Percentiles rank a stretch among this genome's conserved stretches.
Evolutionary conservation across 2,113 vertebrate genomes (phyloP).

Genomic region (Oxyura jamaicensis): DNA sequence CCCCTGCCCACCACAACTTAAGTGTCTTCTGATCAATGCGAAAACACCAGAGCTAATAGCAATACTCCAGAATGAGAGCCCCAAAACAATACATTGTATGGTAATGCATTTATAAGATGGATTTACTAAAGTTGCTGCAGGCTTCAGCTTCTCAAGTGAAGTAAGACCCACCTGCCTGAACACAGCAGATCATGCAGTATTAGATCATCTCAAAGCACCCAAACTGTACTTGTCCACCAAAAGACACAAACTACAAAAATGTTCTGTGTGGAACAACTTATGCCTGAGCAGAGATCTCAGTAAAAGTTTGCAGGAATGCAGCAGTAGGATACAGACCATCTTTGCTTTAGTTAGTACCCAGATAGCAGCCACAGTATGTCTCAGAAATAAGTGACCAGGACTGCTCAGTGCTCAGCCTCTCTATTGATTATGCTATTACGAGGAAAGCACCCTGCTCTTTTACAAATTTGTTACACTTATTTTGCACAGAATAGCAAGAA

Average conservation of each 20-base stretch:
- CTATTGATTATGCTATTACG: background rate
- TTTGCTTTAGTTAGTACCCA: background rate
- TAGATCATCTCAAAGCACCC: background rate
- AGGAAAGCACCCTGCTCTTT: background rate
- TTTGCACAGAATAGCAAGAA: conserved; percentile 32
- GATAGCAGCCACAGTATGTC: background rate
- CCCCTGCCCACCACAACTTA: background rate
- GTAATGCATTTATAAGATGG: too few relatives aligned
- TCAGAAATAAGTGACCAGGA: background rate
- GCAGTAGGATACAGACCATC: background rate
- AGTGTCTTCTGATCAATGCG: background rate
- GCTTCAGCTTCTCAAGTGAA: background rate
- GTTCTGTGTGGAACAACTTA: background rate
- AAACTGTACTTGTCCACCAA: accelerated
- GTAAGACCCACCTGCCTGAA: background rate
- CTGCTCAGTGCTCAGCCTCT: background rate
- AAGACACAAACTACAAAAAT: accelerated
- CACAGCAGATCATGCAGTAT: background rate
- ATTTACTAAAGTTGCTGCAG: background rate
- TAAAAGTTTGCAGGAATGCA: background rate
- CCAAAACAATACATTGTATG: background rate
- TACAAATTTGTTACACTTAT: conserved; percentile 6
- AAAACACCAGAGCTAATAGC: background rate
- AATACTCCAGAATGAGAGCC: background rate
- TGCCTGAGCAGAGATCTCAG: background rate